Base-by-base conservation (phyloP, 2,113 vertebrate genomes). In the Pagrus major region DNA sequence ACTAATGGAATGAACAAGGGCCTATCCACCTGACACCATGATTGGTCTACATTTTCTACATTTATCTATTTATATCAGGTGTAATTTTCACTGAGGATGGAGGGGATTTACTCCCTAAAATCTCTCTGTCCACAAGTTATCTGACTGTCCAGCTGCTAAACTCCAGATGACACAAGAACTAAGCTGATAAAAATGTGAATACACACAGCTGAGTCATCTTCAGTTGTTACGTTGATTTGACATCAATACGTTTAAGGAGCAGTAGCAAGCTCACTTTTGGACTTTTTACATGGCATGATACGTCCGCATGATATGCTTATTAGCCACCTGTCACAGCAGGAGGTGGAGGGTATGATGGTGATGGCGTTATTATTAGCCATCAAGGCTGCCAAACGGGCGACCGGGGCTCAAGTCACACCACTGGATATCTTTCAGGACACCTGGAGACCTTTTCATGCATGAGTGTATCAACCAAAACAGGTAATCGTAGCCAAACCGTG, bases 151-250 rank as follows among this genome's bases (percentile, higher is more conserved):
- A 56, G 21, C 16, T 27, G 16, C 47, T 39, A 46, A n/a, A 63
- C 42, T 27, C 66, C 25, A 65, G 47, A 12, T 29, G 31, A 25
- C 35, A 71, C 29, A 47, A 71, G 33, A 64, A 55, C 3, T 18
- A 47, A 64, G 35, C 58, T 47, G 23, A 63, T 44, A 27, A 64
- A 78, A 63, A 29, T 44, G 16, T 44, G 27, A 5, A 44, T 44
- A 16, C 16, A 6, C 44, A 21, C 44, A 47, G 20, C 6, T 21
- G 47, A 49, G 47, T n/a, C 49, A 23, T 12, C n/a, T 12, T 51
- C 9, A 51, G 2, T 25, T 25, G n/a, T 23, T 23, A 25, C 21
- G 2, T 10, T 49, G 46, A 47, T 2, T 3, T 47, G 20, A 47
- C 46, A 47, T 7, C 21, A 47, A 47, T 47, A 21, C 3, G 47